Percentiles rank a stretch among this genome's conserved stretches.
Conservation (phyloP, 1,140 invertebrate species). For the Drosophila triauraria region DNA sequence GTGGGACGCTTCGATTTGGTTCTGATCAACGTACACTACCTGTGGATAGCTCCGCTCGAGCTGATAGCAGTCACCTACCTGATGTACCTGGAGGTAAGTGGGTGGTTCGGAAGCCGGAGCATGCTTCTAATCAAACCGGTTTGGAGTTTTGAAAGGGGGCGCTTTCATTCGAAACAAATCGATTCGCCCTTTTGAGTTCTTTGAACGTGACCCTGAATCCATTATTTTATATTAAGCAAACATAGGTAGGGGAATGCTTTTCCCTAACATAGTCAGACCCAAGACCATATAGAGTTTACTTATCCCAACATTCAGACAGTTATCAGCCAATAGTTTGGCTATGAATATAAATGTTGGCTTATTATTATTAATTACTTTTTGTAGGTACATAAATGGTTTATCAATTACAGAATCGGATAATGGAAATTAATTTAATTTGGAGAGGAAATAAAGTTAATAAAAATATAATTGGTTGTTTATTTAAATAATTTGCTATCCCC, state of each 20-base stretch:
- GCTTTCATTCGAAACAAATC: not conserved
- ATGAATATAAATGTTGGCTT: conserved; percentile 18
- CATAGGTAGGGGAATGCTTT: not conserved
- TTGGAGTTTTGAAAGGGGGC: not conserved
- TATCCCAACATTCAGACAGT: conserved; percentile 1
- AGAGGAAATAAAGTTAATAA: not conserved
- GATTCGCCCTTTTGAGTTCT: not conserved
- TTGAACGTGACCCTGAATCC: not conserved
- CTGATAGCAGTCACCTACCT: conserved; percentile 86
- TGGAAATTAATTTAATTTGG: not conserved
- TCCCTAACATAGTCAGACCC: not conserved
- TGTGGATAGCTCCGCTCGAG: conserved; percentile 87
- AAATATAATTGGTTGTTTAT: conserved; percentile 50
- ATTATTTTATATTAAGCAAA: not conserved
- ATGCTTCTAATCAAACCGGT: conserved; percentile 18
- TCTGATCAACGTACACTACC: conserved; percentile 82
- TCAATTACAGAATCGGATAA: not conserved
- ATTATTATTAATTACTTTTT: conserved; percentile 20
- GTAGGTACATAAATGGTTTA: not conserved
- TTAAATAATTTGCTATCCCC: not conserved
- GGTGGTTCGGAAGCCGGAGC: not conserved
- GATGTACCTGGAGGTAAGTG: conserved; percentile 78
- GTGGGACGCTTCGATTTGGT: conserved; percentile 84
- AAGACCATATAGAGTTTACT: not conserved
- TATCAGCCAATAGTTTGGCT: conserved; percentile 1